Evolutionary conservation across 2,888 invertebrate genomes (phyloP), one percentile per base, ranked within the genome.

Genomic region (Anaspis maculata): DNA sequence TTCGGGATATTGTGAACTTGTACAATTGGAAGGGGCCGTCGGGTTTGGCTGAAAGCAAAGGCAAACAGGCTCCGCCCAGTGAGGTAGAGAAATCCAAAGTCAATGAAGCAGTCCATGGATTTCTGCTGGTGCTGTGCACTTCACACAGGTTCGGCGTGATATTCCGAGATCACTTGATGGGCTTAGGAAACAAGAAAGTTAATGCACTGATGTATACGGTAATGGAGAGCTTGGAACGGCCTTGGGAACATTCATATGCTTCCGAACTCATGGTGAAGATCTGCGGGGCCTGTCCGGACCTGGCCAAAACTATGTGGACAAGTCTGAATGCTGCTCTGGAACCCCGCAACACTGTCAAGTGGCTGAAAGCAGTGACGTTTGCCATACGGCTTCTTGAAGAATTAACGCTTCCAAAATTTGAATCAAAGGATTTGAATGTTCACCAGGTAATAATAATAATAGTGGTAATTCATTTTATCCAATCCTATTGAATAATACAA

Each of bases 1-100:
- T 85, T n/a, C 76, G 76, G 46, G 72, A 75, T 57, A 65, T 87
- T 32, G 73, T 79, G 3, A 74, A 74, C 51, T 62, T 86, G 2
- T 86, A 81, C 47, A 75, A 79, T 44, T 87, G 86, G 86, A 76
- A 74, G 50, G 85, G 84, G 1, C 81, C 82, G 1, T 67, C 66
- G 6, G 68, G 66, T 12, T 65, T 68, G 50, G 70, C 69, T 30
- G 56, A n/a, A 64, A n/a, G n/a, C n/a, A n/a, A n/a, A n/a, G n/a
- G n/a, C n/a, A n/a, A n/a, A n/a, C n/a, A n/a, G n/a, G n/a, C 38
- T 28, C 28, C 61, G 59, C 46, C 59, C 2, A 52, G 67, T 47
- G 50, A 59, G 37, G 48, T 62, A n/a, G 68, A 70, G 26, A 70
- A 70, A 45, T 57, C 70, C 19, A 57, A 65, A 34, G 78, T 83